Conservation (phyloP, 2,888 invertebrate genomes). For the Caenorhabditis parvicauda region DNA sequence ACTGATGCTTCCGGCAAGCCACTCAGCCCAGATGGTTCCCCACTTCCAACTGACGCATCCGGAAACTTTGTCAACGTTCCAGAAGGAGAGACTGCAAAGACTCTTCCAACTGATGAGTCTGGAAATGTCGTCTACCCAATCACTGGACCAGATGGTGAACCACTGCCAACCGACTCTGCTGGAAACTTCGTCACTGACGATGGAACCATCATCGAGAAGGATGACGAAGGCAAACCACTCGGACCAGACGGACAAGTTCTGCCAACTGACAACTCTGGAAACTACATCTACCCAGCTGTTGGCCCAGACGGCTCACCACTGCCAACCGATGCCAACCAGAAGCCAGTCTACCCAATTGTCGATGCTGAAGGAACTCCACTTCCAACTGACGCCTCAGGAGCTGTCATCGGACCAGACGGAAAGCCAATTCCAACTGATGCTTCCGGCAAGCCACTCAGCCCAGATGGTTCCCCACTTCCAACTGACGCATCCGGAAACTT, state of each 20-base stretch:
- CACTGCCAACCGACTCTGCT: too few species aligned
- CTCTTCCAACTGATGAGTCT: slow-evolving; percentile 14
- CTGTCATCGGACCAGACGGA: slow-evolving; percentile 34
- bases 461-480: slow-evolving; percentile 19
- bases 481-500: slow-evolving; percentile 21
- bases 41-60: slow-evolving; percentile 16
- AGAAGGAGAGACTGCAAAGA: slow-evolving; percentile 9
- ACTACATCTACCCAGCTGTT: slow-evolving; percentile 18
- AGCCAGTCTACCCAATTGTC: slow-evolving; percentile 14
- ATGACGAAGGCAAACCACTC: slow-evolving; percentile 24
- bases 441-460: slow-evolving; percentile 30
- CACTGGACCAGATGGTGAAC: too few species aligned
- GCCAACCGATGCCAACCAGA: slow-evolving; percentile 20
- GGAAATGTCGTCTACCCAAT: slow-evolving; percentile 28
- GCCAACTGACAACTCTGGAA: slow-evolving; percentile 21
- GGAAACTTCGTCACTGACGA: slow-evolving; percentile 27
- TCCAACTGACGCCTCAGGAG: slow-evolving; percentile 31
- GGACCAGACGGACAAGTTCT: slow-evolving; percentile 38
- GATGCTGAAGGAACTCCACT: slow-evolving; percentile 19
- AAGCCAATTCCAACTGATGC: slow-evolving; percentile 22
- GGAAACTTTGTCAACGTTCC: slow-evolving; percentile 16
- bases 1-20: slow-evolving; percentile 35
- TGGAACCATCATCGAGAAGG: slow-evolving; percentile 13
- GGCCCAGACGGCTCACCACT: slow-evolving; percentile 24
- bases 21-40: slow-evolving; percentile 10